These are phyloP conservation scores for Odontomachus brunneus DNA, from an alignment of 1,140 invertebrate species.

Conservation along the genomic window DNA sequence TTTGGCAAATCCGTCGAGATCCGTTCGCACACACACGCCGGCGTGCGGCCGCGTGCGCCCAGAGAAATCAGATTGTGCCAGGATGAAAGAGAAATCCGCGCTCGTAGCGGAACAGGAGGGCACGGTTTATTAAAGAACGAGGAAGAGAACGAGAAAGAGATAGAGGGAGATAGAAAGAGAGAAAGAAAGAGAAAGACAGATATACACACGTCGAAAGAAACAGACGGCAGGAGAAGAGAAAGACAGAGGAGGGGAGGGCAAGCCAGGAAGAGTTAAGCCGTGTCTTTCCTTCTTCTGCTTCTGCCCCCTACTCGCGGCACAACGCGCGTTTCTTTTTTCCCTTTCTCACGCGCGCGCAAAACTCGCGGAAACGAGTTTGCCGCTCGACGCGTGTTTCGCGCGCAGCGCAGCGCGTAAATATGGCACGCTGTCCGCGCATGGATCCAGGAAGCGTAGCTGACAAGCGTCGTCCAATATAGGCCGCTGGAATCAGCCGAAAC, in stretches of 20 bases:
- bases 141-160: constrained; percentile 47
- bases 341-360: constrained; percentile 61
- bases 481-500: neutral
- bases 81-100: constrained; percentile 73
- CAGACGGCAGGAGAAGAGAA: neutral
- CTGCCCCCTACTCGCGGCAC: constrained; percentile 33
- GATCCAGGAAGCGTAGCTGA: constrained; percentile 39
- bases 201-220: neutral
- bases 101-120: constrained; percentile 36
- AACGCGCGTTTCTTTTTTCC: constrained; percentile 45
- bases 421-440: constrained; percentile 5
- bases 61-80: constrained; percentile 70
- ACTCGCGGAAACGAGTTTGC: constrained; percentile 59
- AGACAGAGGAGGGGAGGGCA: constrained; percentile 36
- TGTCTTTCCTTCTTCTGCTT: constrained; percentile 57
- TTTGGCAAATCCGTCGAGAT: constrained; percentile 29
- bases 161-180: neutral
- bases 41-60: constrained; percentile 25
- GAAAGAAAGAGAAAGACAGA: neutral
- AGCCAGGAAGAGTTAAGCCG: constrained; percentile 64
- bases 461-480: constrained; percentile 17
- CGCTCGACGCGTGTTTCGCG: constrained; percentile 40
- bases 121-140: constrained; percentile 66
- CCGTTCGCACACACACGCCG: neutral
- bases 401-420: constrained; percentile 19